Percentiles rank a stretch among this genome's conserved stretches.
phyloP scores from a whole-genome alignment of 2,797 vertebrate genomes.

The Orientallactaga sibirica region DNA sequence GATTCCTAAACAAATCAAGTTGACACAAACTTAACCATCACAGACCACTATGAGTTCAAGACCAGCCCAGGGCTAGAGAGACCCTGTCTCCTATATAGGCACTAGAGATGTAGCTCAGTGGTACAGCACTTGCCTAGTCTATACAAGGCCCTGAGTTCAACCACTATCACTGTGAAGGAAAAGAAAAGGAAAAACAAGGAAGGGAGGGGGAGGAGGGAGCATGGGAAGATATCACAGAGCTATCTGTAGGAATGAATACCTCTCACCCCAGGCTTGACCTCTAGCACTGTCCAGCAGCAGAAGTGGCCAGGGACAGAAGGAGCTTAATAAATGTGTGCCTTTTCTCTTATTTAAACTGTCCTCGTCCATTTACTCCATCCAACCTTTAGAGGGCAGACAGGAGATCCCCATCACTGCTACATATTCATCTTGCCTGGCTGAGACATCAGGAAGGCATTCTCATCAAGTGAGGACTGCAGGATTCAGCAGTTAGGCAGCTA shows the following conservation, averaged over 20 bases:
- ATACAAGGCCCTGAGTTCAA: neutral
- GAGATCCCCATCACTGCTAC: neutral
- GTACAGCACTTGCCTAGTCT: neutral
- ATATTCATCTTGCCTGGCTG: neutral
- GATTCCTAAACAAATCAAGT: too few species aligned
- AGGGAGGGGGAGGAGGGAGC: neutral
- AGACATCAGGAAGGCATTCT: neutral
- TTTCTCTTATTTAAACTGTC: neutral
- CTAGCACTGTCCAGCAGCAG: too few species aligned
- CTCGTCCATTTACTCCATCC: neutral
- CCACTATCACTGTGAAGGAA: neutral
- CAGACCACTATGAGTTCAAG: too few species aligned
- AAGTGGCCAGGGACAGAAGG: neutral
- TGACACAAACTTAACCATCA: too few species aligned
- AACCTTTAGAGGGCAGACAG: neutral
- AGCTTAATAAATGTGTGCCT: neutral
- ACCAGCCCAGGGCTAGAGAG: too few species aligned
- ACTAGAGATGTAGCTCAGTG: neutral
- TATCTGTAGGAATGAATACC: too few species aligned
- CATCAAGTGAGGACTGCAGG: neutral
- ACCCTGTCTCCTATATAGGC: neutral
- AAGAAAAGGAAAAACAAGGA: too few species aligned
- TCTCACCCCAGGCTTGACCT: too few species aligned
- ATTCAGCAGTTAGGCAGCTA: neutral
- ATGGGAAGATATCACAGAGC: neutral